Evolutionary conservation across 2,888 invertebrate species (phyloP).

Genomic region (Caenorhabditis parvicauda): DNA sequence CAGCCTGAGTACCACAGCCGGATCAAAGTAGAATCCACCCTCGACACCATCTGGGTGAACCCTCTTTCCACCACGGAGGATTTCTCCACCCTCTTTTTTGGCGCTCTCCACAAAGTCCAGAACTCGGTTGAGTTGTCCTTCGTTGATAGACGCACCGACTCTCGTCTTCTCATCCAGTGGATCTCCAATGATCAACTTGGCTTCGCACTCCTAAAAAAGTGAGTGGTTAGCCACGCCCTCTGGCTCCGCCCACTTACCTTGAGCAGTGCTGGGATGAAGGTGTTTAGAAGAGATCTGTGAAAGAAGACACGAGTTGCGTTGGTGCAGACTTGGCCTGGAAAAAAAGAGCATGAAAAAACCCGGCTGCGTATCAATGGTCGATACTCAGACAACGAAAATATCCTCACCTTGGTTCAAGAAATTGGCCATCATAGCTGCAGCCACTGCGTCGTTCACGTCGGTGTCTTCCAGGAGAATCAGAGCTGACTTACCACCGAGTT

Average conservation of each 20-base stretch:
- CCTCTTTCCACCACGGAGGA: slow-evolving; percentile 67
- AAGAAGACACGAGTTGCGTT: slow-evolving; percentile 69
- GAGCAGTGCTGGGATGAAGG: slow-evolving; percentile 66
- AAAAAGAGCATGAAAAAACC: too few relatives aligned
- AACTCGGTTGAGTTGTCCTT: slow-evolving; percentile 67
- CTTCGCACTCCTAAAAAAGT: not conserved
- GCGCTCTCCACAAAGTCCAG: slow-evolving; percentile 66
- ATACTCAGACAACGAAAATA: too few relatives aligned
- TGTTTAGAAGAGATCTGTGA: slow-evolving; percentile 64
- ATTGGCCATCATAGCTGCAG: slow-evolving; percentile 69
- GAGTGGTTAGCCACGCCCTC: not conserved
- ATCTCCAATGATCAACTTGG: slow-evolving; percentile 59
- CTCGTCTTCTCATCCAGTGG: slow-evolving; percentile 63
- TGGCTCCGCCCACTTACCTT: slow-evolving; percentile 62
- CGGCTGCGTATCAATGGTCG: too few relatives aligned
- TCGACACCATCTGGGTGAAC: slow-evolving; percentile 63
- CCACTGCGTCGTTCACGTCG: slow-evolving; percentile 68
- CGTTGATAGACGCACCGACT: slow-evolving; percentile 68
- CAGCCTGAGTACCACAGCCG: slow-evolving; percentile 67
- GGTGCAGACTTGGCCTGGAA: slow-evolving; percentile 68
- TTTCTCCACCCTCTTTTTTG: slow-evolving; percentile 63
- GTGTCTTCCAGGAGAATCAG: slow-evolving; percentile 68
- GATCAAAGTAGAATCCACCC: slow-evolving; percentile 67
- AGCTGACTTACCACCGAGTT: slow-evolving; percentile 69
- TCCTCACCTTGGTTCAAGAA: slow-evolving; percentile 67